phyloP scores from a whole-genome alignment of 2,797 vertebrate genomes.

The Clarias platycephalus region DNA sequence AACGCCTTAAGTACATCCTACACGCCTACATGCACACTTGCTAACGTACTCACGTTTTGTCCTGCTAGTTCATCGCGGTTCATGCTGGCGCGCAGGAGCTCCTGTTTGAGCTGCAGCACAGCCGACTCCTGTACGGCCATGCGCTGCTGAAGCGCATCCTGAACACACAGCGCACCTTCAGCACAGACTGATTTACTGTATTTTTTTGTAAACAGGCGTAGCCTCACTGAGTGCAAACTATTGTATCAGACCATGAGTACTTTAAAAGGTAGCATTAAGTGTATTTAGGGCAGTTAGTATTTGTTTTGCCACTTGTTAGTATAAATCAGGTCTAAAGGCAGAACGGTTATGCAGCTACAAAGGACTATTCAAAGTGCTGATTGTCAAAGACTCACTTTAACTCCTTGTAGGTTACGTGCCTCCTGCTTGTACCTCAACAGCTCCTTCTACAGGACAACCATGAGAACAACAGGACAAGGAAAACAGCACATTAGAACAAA shows the following conservation, averaged over 20 bases:
- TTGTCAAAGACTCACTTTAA: constrained; percentile 80
- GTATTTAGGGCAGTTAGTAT: background rate
- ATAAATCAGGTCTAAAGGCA: background rate
- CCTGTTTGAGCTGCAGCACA: constrained; percentile 96
- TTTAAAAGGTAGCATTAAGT: background rate
- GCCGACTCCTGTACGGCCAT: constrained; percentile 85
- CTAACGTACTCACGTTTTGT: constrained; percentile 77
- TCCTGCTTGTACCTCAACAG: constrained; percentile 91
- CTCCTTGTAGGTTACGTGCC: constrained; percentile 87
- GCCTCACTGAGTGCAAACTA: background rate
- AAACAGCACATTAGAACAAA: background rate
- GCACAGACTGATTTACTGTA: background rate
- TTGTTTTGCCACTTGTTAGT: background rate
- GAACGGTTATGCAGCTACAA: background rate
- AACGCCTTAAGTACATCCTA: background rate
- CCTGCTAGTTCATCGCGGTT: constrained; percentile 88
- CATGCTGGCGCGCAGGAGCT: constrained; percentile 88
- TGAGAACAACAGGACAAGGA: background rate
- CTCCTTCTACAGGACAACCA: constrained; percentile 80
- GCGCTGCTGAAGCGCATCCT: constrained; percentile 95
- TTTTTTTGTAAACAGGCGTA: background rate
- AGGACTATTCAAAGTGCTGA: background rate
- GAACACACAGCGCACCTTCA: constrained; percentile 26
- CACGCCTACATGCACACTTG: too few species aligned
- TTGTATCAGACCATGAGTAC: background rate